Evolutionary conservation across 2,113 vertebrate species (phyloP).

Genomic region (Semnornis frantzii): DNA sequence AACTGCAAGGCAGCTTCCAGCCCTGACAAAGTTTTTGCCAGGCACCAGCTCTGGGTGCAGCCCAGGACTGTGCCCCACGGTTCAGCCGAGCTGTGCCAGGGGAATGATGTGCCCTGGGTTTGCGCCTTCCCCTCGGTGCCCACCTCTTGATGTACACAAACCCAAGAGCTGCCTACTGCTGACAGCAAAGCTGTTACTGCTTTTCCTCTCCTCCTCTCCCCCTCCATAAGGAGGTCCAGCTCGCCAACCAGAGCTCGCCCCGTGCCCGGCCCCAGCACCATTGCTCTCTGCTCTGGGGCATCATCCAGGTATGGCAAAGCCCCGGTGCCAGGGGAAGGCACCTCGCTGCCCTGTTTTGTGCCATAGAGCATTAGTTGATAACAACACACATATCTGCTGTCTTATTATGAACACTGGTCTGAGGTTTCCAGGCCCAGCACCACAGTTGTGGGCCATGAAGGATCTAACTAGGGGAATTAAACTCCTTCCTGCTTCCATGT

Average conservation of each 20-base stretch:
- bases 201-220: conserved; percentile 27
- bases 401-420: conserved; percentile 71
- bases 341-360: background rate
- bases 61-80: background rate
- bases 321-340: background rate
- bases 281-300: conserved; percentile 25
- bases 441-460: conserved; percentile 61
- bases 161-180: background rate
- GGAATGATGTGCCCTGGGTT: background rate
- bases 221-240: background rate
- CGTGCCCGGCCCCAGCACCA: conserved; percentile 52
- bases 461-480: conserved; percentile 47
- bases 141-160: background rate
- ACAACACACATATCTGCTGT: conserved; percentile 55
- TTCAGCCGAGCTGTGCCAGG: background rate
- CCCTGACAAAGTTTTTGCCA: background rate
- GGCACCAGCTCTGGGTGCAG: background rate
- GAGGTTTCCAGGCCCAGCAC: conserved; percentile 67
- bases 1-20: background rate
- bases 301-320: conserved; percentile 20
- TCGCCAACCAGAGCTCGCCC: conserved; percentile 50
- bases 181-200: conserved; percentile 27
- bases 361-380: conserved; percentile 39
- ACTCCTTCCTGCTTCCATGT: conserved; percentile 60
- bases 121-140: background rate